Conservation (phyloP, 2,797 vertebrate genomes). For the Scolopax rusticola region DNA sequence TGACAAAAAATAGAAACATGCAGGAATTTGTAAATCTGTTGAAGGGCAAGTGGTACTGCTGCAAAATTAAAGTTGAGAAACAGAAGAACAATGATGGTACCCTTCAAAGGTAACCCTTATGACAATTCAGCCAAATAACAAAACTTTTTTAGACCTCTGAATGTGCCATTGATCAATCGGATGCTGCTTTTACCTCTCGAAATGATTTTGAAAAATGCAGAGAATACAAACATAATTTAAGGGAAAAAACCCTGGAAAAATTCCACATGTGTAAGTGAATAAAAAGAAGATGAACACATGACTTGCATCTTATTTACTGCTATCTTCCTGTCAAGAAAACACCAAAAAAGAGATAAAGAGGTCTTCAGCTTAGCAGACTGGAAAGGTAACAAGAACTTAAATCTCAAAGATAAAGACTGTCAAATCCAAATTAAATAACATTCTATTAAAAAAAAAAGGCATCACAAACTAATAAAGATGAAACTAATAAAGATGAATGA, state of each 20-base stretch:
- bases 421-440: background rate
- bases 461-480: background rate
- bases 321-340: background rate
- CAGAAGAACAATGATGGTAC: background rate
- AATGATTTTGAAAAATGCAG: background rate
- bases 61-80: background rate
- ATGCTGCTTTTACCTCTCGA: background rate
- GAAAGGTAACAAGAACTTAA: background rate
- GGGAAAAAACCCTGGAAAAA: background rate
- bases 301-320: background rate
- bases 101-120: background rate
- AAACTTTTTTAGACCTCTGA: background rate
- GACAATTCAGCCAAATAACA: background rate
- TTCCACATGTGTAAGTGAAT: background rate
- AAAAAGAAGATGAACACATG: background rate
- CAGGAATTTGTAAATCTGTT: slow-evolving; percentile 56
- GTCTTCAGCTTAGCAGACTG: background rate
- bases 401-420: background rate
- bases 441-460: background rate
- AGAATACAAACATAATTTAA: background rate
- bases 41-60: slow-evolving; percentile 12
- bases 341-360: background rate
- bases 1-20: slow-evolving; percentile 51
- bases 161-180: background rate
- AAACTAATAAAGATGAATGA: background rate